Base-by-base conservation (phyloP, 2,113 vertebrate species). In the Thalassoma bifasciatum region DNA sequence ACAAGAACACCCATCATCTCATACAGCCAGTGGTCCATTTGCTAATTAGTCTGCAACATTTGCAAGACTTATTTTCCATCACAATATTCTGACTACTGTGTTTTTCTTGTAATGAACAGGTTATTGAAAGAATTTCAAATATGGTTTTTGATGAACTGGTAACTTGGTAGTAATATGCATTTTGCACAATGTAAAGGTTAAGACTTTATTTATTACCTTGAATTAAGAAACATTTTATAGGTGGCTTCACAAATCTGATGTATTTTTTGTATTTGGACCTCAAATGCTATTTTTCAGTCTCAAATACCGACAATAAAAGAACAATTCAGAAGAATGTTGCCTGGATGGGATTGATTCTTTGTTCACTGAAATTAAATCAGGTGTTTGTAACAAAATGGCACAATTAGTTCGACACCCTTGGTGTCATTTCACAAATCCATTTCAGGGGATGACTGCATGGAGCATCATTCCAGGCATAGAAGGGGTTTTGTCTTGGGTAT, bases 381-480 rank as follows among this genome's bases (percentile, higher is more conserved):
- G 22, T 26, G 36, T 38, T 17, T 2, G 36, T 12, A 56, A 14
- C 21, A 36, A 34, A 17, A n/a, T 16, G 11, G 6, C 30, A 30
- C 3, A 30, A 50, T 87, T 76, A 82, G 63, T 11, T 16, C 0
- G 1, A 5, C 30, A 46, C 10, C 5, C 5, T 67, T 24, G 88
- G 49, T 63, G 63, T 2, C 77, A 69, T 89, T 83, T 93, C 86
- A 78, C 93, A 94, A 74, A 94, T 92, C 93, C 93, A 94, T 78
- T 88, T 92, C 22, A 92, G 77, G 7, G 30, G 4, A 47, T 76
- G 13, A 37, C 0, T n/a, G 73, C 93, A 94, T 4, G 86, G 86
- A n/a, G 75, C 89, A 52, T 94, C 93, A 34, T 94, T 94, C 93
- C 93, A 94, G 16, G 79, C 34, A 17, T 72, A 74, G n/a, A 92